Conservation (phyloP, 2,113 vertebrate genomes). For the Lucifuga dentata region DNA sequence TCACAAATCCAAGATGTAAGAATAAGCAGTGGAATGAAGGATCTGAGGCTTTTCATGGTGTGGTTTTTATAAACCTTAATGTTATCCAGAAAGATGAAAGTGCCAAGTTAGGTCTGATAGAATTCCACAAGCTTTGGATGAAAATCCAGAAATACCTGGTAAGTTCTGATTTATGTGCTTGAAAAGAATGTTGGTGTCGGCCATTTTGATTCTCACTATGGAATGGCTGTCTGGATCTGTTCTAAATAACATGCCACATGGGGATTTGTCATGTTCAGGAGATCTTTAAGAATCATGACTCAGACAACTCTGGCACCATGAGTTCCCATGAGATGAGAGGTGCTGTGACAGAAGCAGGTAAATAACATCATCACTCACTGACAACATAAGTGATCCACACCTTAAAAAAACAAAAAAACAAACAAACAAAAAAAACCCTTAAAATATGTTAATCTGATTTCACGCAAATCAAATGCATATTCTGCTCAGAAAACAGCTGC, state of each 20-base stretch:
- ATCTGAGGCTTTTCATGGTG: too few species aligned
- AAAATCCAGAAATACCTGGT: conserved; percentile 84
- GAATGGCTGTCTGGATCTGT: neutral
- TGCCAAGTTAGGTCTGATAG: conserved; percentile 73
- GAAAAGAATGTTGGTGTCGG: neutral
- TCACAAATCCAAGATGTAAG: too few species aligned
- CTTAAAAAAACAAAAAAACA: too few species aligned
- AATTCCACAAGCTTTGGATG: conserved; percentile 79
- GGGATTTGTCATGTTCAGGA: conserved; percentile 20
- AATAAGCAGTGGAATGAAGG: too few species aligned
- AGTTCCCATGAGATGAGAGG: conserved; percentile 74
- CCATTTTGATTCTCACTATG: too few species aligned
- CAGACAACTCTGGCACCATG: conserved; percentile 75
- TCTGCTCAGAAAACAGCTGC: too few species aligned
- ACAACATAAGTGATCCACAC: too few species aligned
- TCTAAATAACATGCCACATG: neutral
- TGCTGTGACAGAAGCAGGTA: conserved; percentile 69
- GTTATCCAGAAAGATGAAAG: conserved; percentile 77
- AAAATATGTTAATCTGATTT: too few species aligned
- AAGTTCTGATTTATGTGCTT: conserved; percentile 6
- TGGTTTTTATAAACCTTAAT: conserved; percentile 57
- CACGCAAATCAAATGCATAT: too few species aligned
- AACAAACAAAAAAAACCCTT: too few species aligned
- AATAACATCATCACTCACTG: too few species aligned
- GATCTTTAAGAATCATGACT: conserved; percentile 68